Base-by-base conservation (phyloP, 2,113 vertebrate species). In the Oryzias woworae region DNA sequence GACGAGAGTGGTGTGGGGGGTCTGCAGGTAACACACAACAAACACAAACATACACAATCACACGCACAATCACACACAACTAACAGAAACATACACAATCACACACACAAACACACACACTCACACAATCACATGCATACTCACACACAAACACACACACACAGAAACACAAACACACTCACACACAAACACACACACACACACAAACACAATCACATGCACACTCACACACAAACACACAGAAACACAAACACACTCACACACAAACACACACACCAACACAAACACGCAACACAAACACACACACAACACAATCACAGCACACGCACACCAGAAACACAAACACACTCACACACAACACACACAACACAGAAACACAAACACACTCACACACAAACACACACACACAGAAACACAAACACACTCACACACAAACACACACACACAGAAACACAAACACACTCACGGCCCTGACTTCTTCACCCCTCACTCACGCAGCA, bases 1-100 rank as follows among this genome's bases (percentile, higher is more conserved):
- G 26, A 28, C 4, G 26, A 28, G 26, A 28, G 26, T 28, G 26
- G 1, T 28, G 26, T 92, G 85, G 82, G 89, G 91, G 91, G 92
- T 86, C 78, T 81, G 91, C 81, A 81, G 90, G 91, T 91, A 91
- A 92, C 91, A 89, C 75, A 80, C 73, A 20, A 20, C 20, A 20
- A 20, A 20, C 20, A 20, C 20, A 20, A 20, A 20, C 20, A 20
- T 20, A 20, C 20, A 20, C 85, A 54, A 86, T 67, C 79, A 84
- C 81, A 83, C 82, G 79, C 84, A 82, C 75, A 53, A 22, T 14
- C 55, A 58, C 63, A 24, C 28, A 53, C 48, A 60, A n/a, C n/a
- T n/a, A 20, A 20, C 20, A 20, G 1, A 20, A 20, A 20, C 20
- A 20, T 20, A 20, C 20, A 20, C 85, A 54, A 86, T 67, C 52